These are phyloP conservation scores for Carettochelys insculpta DNA, from an alignment of 2,113 vertebrate genomes.

Conservation along the genomic window DNA sequence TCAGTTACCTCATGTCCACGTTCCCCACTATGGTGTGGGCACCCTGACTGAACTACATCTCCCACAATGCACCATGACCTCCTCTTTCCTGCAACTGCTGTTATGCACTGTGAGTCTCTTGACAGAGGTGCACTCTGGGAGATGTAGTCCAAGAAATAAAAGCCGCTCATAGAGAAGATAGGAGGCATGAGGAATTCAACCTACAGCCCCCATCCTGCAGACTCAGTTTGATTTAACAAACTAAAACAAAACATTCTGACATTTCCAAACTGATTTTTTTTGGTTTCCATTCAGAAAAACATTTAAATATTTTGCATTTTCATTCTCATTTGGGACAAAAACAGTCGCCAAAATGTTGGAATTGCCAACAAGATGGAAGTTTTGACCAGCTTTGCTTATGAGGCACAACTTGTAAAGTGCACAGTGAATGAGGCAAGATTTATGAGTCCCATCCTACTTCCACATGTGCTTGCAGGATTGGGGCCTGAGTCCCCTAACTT, in stretches of 20 bases:
- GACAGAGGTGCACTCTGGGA: neutral
- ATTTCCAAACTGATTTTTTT: neutral
- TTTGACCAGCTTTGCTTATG: neutral
- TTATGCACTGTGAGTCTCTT: neutral
- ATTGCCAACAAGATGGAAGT: neutral
- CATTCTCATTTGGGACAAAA: slow-evolving; percentile 2
- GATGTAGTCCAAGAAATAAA: neutral
- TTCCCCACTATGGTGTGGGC: neutral
- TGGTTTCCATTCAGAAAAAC: neutral
- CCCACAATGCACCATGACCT: neutral
- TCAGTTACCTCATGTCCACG: neutral
- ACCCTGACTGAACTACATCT: neutral
- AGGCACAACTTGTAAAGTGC: neutral
- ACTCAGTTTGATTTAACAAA: neutral
- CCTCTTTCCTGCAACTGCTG: neutral
- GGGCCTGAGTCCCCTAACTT: neutral
- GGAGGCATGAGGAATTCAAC: neutral
- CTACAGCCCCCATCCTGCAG: neutral
- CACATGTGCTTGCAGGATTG: neutral
- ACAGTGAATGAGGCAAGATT: neutral
- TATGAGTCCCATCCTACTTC: neutral
- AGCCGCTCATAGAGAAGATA: neutral
- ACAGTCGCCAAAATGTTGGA: neutral
- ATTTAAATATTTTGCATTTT: neutral
- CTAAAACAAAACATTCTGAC: neutral